Evolutionary conservation across 1,140 invertebrate genomes (phyloP).

Genomic region (Daktulosphaira vitifoliae): DNA sequence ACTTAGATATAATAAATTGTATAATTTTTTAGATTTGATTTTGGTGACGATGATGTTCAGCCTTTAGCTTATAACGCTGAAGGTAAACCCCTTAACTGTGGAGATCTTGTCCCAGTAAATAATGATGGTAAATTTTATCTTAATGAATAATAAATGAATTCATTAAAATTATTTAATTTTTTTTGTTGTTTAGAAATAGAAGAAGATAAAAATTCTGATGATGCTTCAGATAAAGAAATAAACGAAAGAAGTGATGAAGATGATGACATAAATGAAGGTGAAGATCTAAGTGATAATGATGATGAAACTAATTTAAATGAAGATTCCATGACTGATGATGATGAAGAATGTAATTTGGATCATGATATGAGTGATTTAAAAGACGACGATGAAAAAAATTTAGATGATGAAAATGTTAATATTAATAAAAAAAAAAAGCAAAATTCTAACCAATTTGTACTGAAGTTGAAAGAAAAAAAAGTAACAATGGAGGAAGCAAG

Average conservation of each 20-base stretch:
- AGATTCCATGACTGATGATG: conserved; percentile 37
- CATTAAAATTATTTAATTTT: too few species aligned
- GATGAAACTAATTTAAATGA: conserved; percentile 42
- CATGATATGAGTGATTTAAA: conserved; percentile 34
- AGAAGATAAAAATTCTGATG: too few species aligned
- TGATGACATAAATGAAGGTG: conserved; percentile 36
- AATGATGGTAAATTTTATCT: conserved; percentile 43
- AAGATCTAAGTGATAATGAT: conserved; percentile 35
- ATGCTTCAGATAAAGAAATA: too few species aligned
- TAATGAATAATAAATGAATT: too few species aligned
- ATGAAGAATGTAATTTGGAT: conserved; percentile 38
- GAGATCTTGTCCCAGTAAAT: conserved; percentile 41
- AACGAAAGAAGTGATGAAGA: conserved; percentile 43
- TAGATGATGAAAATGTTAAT: conserved; percentile 1
- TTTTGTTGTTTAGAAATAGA: too few species aligned
- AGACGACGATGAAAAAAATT: conserved; percentile 35
- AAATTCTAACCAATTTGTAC: conserved; percentile 11
- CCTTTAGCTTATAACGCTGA: conserved; percentile 30
- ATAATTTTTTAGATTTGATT: conserved; percentile 29
- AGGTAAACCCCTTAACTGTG: conserved; percentile 27
- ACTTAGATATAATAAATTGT: not conserved
- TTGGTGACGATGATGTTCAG: conserved; percentile 18
- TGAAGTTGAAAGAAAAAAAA: conserved; percentile 45
- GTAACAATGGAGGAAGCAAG: conserved; percentile 52
- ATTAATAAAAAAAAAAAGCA: too few species aligned